A percentile compares a stretch with the other conserved stretches of the same genome.
phyloP scores from a whole-genome alignment of 2,113 vertebrate species.

The Hippopotamus amphibius region DNA sequence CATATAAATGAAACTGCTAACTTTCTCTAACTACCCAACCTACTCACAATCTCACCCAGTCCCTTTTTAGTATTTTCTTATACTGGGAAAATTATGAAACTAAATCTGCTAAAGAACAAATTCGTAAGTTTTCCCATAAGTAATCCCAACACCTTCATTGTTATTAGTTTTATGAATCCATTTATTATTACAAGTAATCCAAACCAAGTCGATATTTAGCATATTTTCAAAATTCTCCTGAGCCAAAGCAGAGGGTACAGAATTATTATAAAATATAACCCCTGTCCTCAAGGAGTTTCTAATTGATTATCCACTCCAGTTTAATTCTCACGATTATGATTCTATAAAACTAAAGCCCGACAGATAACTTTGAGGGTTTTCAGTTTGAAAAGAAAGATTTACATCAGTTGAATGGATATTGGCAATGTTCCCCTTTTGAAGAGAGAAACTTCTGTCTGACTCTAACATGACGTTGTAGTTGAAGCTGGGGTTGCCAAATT shows the following conservation, averaged over 20 bases:
- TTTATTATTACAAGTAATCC: slow-evolving; percentile 2
- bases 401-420: neutral
- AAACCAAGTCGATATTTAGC: neutral
- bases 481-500: neutral
- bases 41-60: neutral
- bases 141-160: neutral
- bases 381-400: neutral
- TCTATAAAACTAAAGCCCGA: neutral
- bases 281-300: neutral
- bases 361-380: neutral
- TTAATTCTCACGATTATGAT: neutral
- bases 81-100: neutral
- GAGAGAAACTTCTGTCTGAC: neutral
- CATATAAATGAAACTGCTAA: slow-evolving; percentile 20
- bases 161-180: neutral
- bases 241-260: neutral
- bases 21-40: neutral
- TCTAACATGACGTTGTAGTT: neutral
- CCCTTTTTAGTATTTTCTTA: neutral
- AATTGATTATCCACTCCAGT: neutral
- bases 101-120: neutral
- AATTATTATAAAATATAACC: neutral
- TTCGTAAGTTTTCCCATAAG: neutral
- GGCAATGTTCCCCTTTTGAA: neutral
- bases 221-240: slow-evolving; percentile 41